Percentiles rank a stretch among this genome's conserved stretches.
phyloP scores from a whole-genome alignment of 2,797 vertebrate genomes.

The Trachurus trachurus region DNA sequence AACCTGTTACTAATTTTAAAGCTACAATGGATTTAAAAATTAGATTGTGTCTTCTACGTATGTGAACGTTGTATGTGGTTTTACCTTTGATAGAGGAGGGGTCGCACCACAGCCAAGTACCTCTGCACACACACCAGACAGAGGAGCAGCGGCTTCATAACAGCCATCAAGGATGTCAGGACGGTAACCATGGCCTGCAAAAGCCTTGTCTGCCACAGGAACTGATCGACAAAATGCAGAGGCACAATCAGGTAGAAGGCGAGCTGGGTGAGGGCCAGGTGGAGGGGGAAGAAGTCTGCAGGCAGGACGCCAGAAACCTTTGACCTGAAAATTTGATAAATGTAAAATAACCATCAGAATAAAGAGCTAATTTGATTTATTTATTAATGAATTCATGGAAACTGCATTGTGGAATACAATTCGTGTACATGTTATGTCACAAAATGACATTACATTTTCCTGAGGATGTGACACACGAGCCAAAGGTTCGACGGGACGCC shows the following conservation, averaged over 20 bases:
- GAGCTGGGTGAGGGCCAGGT: slow-evolving; percentile 24
- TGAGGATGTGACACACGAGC: slow-evolving; percentile 28
- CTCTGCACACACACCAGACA: slow-evolving; percentile 45
- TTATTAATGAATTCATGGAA: background rate
- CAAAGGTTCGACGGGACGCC: slow-evolving; percentile 1
- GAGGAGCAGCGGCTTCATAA: slow-evolving; percentile 40
- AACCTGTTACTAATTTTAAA: too few relatives aligned
- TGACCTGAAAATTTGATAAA: slow-evolving; percentile 19
- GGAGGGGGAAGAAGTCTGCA: slow-evolving; percentile 44
- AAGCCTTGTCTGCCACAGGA: accelerated
- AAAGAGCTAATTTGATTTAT: too few relatives aligned
- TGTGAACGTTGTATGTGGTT: background rate
- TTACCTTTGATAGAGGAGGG: slow-evolving; percentile 38
- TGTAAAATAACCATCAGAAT: background rate
- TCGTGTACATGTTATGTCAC: too few relatives aligned
- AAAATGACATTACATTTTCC: slow-evolving; percentile 11
- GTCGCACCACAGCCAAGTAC: slow-evolving; percentile 49
- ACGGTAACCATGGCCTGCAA: accelerated
- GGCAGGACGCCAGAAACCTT: slow-evolving; percentile 17
- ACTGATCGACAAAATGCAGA: background rate
- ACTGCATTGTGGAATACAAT: background rate
- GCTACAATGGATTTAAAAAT: too few relatives aligned
- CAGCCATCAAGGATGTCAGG: accelerated
- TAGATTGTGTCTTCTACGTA: too few relatives aligned
- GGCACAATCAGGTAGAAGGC: background rate